Percentiles rank a stretch among this genome's conserved stretches.
Conservation (phyloP, 2,797 vertebrate genomes). For the Chanos chanos region DNA sequence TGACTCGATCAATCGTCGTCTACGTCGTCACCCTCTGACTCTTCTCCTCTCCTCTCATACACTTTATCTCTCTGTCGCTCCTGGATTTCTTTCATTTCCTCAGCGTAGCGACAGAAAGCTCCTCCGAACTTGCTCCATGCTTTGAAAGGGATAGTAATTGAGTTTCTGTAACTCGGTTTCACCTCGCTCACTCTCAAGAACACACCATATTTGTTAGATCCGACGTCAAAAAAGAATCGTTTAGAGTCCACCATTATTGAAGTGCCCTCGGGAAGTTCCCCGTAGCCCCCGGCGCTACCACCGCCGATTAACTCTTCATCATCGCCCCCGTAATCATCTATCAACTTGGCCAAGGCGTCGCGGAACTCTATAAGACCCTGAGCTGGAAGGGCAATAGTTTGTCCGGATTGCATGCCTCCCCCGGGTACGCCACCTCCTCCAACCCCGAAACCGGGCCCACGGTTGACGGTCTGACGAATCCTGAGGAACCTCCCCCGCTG, state of each 20-base stretch:
- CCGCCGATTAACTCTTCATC: slow-evolving; percentile 86
- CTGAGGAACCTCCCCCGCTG: slow-evolving; percentile 87
- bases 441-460: slow-evolving; percentile 80
- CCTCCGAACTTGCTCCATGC: slow-evolving; percentile 96
- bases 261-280: slow-evolving; percentile 92
- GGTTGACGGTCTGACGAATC: slow-evolving; percentile 89
- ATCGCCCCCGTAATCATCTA: slow-evolving; percentile 92
- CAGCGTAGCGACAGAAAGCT: slow-evolving; percentile 92
- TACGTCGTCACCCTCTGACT: slow-evolving; percentile 89
- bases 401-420: slow-evolving; percentile 83
- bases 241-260: slow-evolving; percentile 96
- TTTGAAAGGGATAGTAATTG: slow-evolving; percentile 95
- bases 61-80: slow-evolving; percentile 91
- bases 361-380: slow-evolving; percentile 93
- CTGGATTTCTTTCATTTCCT: slow-evolving; percentile 97
- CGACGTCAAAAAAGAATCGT: slow-evolving; percentile 97
- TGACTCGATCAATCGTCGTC: slow-evolving; percentile 85
- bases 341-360: slow-evolving; percentile 89
- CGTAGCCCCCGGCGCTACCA: slow-evolving; percentile 77
- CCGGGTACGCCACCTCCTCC: slow-evolving; percentile 68
- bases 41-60: slow-evolving; percentile 81
- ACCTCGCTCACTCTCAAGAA: slow-evolving; percentile 95
- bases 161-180: slow-evolving; percentile 96
- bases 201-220: slow-evolving; percentile 97
- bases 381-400: slow-evolving; percentile 89